Evolutionary conservation across 53 echinoderm and acorn worm species (phyloP).

Genomic region (Paracentrotus lividus): DNA sequence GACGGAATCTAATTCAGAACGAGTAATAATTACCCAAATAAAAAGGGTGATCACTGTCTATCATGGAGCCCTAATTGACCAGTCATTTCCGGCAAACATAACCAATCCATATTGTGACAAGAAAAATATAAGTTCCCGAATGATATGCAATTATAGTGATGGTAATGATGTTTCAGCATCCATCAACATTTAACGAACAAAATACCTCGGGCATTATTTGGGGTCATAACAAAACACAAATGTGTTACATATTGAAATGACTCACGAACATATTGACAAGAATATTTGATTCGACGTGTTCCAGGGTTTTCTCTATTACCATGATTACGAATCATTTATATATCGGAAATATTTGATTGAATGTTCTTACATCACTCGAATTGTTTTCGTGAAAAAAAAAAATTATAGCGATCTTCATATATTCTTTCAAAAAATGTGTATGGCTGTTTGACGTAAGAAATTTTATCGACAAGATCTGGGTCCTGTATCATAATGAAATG

Average conservation of each 20-base stretch:
- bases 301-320: neutral
- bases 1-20: neutral
- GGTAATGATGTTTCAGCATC: neutral
- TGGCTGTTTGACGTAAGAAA: too few relatives aligned
- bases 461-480: too few relatives aligned
- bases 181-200: neutral
- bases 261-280: neutral
- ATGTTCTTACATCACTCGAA: too few relatives aligned
- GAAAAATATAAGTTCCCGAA: neutral
- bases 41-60: constrained; percentile 34
- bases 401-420: too few relatives aligned
- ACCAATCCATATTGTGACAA: constrained; percentile 22
- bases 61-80: constrained; percentile 40
- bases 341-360: too few relatives aligned
- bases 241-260: neutral
- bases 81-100: constrained; percentile 35
- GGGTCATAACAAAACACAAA: neutral
- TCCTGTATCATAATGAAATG: too few relatives aligned
- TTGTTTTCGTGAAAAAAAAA: too few relatives aligned
- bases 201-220: neutral
- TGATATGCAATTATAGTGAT: constrained; percentile 14
- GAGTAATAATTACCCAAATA: constrained; percentile 4
- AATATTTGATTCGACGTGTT: too few relatives aligned
- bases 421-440: too few relatives aligned
- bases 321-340: too few relatives aligned